phyloP scores from a whole-genome alignment of 2,888 invertebrate genomes.

The Rhyacophila evoluta region DNA sequence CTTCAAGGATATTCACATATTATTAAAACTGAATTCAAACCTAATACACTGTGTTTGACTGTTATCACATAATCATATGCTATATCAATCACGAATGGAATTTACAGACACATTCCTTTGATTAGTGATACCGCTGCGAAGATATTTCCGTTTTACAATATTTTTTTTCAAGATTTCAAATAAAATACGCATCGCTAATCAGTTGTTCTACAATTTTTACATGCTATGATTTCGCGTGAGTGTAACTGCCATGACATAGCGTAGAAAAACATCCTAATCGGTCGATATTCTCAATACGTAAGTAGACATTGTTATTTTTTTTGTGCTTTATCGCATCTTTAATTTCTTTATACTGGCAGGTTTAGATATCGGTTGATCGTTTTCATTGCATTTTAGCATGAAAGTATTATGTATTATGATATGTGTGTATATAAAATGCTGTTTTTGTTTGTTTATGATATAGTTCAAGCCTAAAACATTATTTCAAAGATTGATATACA shows the following conservation, averaged over 20 bases:
- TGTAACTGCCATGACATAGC: background rate
- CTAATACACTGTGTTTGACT: background rate
- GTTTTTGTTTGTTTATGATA: too few species aligned
- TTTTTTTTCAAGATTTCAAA: background rate
- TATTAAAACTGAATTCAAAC: slow-evolving; percentile 8
- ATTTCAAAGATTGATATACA: background rate
- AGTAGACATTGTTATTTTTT: background rate
- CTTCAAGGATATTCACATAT: slow-evolving; percentile 25
- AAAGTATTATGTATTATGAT: background rate
- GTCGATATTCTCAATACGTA: background rate
- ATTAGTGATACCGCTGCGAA: background rate
- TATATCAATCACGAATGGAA: background rate
- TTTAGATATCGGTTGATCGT: background rate
- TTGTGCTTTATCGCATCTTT: background rate
- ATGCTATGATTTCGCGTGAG: background rate
- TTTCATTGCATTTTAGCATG: background rate
- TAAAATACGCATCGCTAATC: background rate
- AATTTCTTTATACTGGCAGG: background rate
- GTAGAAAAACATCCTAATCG: background rate
- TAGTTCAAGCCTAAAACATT: background rate
- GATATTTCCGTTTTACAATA: slow-evolving; percentile 4
- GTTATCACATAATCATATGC: background rate
- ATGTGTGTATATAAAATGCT: background rate
- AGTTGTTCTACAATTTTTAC: background rate
- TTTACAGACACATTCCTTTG: background rate